Evolutionary conservation across 2,888 invertebrate species (phyloP), one percentile per base, ranked within the genome.

Genomic region (Epiblema foenella): DNA sequence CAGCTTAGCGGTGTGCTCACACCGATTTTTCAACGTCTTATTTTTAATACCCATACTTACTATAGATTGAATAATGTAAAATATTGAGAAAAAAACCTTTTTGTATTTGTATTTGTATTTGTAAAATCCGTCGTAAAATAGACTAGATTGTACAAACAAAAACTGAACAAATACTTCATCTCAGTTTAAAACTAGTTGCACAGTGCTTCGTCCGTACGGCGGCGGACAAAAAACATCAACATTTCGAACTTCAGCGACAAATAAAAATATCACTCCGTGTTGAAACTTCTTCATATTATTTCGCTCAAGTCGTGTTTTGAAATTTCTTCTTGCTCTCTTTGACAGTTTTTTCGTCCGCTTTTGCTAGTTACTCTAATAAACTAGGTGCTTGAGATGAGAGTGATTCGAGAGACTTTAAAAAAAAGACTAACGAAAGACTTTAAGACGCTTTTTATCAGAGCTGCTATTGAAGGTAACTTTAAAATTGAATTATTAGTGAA

Each of bases 141-240:
- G 15, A 18, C 49, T 15, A 12, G 15, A 37, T 37, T 10, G 3
- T 12, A n/a, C 39, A 42, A 59, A 49, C 7, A 54, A 64, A 63
- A 37, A 63, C 46, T 46, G 18, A 52, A 51, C 63, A 63, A 64
- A 64, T 42, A 59, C 24, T 64, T 39, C 64, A 54, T 64, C 52
- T 54, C 54, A 64, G 64, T 54, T 64, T 37, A 64, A 64, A 64
- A 64, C 64, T 54, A 54, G 52, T 63, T 63, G 51, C 63, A 63
- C 63, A 63, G 51, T 37, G 63, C 62, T 63, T 18, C 62, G 17
- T 62, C 37, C 64, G 20, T 20, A 8, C 52, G 37, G 15, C 37
- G 52, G 11, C 64, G 37, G 52, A 24, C 51, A 54, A 64, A 64
- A 33, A 15, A 59, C 20, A 18, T 15, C 15, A 52, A 64, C 20